A percentile compares a stretch with the other conserved stretches of the same genome.
phyloP scores from a whole-genome alignment of 2,888 invertebrate genomes.

The Zaprionus lineosus region DNA sequence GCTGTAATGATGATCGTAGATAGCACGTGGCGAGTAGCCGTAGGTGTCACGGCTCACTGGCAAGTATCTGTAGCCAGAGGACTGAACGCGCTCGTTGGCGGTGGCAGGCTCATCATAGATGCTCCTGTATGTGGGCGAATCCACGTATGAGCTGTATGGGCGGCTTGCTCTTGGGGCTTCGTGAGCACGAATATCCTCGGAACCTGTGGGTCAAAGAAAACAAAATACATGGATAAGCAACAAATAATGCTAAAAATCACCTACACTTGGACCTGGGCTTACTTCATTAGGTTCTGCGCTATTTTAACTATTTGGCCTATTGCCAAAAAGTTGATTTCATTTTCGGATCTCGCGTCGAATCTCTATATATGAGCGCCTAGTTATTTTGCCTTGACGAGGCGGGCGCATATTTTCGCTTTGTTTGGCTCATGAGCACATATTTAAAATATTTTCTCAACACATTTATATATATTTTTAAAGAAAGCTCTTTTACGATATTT shows the following conservation, averaged over 20 bases:
- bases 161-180: conserved; percentile 89
- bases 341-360: conserved; percentile 40
- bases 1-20: conserved; percentile 93
- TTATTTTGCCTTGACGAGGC: conserved; percentile 54
- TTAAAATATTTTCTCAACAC: conserved; percentile 60
- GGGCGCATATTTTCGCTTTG: conserved; percentile 59
- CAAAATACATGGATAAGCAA: too few species aligned
- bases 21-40: conserved; percentile 93
- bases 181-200: conserved; percentile 95
- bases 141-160: conserved; percentile 88
- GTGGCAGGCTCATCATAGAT: conserved; percentile 93
- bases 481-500: conserved; percentile 49
- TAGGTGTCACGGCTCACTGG: conserved; percentile 95
- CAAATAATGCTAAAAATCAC: conserved; percentile 5
- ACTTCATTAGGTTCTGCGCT: conserved; percentile 62
- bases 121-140: conserved; percentile 91
- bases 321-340: conserved; percentile 68
- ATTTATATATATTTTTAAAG: conserved; percentile 22
- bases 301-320: conserved; percentile 66
- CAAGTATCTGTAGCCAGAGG: conserved; percentile 94
- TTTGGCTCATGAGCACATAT: conserved; percentile 68
- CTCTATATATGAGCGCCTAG: conserved; percentile 52
- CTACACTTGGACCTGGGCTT: conserved; percentile 11
- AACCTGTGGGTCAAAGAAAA: conserved; percentile 85
- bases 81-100: conserved; percentile 92